Evolutionary conservation across 2,797 vertebrate genomes (phyloP).

Genomic region (Gymnodraco acuticeps): DNA sequence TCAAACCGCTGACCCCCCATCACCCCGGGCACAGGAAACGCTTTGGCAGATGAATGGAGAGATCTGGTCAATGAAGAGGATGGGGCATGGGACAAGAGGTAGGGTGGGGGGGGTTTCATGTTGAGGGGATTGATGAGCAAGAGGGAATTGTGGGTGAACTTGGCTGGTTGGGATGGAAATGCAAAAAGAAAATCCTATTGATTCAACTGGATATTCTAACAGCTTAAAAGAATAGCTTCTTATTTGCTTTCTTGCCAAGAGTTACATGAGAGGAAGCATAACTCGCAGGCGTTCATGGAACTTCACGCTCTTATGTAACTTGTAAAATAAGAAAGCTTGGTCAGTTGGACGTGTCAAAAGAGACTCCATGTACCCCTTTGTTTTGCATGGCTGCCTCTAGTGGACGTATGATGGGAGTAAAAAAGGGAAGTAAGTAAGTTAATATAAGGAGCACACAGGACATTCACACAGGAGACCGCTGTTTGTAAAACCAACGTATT

Average conservation of each 20-base stretch:
- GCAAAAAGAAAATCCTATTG: background rate
- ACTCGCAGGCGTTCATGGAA: no score
- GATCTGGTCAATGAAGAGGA: slow-evolving; percentile 77
- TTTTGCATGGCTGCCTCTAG: no score
- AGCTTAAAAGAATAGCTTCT: background rate
- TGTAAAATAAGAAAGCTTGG: no score
- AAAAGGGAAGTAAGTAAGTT: no score
- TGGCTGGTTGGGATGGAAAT: slow-evolving; percentile 17
- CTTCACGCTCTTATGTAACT: no score
- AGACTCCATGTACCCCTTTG: no score
- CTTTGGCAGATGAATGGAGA: slow-evolving; percentile 80
- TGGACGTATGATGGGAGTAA: no score
- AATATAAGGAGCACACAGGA: no score
- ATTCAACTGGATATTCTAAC: background rate
- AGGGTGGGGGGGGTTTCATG: slow-evolving; percentile 28
- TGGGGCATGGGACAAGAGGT: slow-evolving; percentile 30
- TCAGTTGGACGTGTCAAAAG: no score
- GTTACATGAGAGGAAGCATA: background rate
- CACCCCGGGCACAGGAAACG: slow-evolving; percentile 72
- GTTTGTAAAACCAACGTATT: no score
- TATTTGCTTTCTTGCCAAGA: background rate
- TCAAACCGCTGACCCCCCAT: slow-evolving; percentile 76
- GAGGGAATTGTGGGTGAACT: slow-evolving; percentile 39
- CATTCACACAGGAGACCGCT: no score
- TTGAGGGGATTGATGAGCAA: slow-evolving; percentile 8